A percentile compares a stretch with the other conserved stretches of the same genome.
These are phyloP conservation scores for Caenorhabditis doughertyi DNA, from an alignment of 2,888 invertebrate genomes.

Conservation along the genomic window DNA sequence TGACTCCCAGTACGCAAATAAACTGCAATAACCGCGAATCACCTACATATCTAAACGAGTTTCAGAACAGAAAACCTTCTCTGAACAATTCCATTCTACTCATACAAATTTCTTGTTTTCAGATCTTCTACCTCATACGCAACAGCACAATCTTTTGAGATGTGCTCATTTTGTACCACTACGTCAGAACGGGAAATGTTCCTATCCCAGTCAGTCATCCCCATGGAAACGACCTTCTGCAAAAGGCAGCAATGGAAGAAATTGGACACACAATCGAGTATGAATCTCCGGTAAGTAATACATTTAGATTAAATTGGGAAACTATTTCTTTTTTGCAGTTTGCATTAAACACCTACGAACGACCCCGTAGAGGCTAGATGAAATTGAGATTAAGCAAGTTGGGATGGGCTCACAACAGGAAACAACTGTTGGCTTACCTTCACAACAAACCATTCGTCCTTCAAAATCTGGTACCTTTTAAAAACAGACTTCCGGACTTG, in stretches of 20 bases:
- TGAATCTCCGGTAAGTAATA: constrained; percentile 58
- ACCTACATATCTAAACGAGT: too few relatives aligned
- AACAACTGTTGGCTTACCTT: constrained; percentile 65
- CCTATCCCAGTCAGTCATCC: constrained; percentile 58
- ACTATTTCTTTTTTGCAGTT: too few relatives aligned
- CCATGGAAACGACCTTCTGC: constrained; percentile 59
- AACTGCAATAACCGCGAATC: too few relatives aligned
- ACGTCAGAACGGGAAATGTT: constrained; percentile 53
- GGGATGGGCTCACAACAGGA: constrained; percentile 72
- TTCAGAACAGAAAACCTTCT: too few relatives aligned
- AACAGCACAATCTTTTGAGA: constrained; percentile 66
- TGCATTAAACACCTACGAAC: constrained; percentile 40
- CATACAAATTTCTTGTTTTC: not conserved
- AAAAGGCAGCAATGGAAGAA: not conserved
- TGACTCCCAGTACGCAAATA: too few relatives aligned
- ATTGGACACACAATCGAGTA: too few relatives aligned
- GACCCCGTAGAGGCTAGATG: constrained; percentile 38
- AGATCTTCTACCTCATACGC: constrained; percentile 70
- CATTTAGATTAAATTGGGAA: too few relatives aligned
- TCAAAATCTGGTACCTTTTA: too few relatives aligned
- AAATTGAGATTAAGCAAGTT: constrained; percentile 50
- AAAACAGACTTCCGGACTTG: constrained; percentile 59
- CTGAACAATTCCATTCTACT: too few relatives aligned
- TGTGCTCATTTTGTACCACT: constrained; percentile 71
- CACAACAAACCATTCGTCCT: constrained; percentile 68